Percentiles rank a stretch among this genome's conserved stretches.
Evolutionary conservation across 2,113 vertebrate species (phyloP).

Genomic region (Podilymbus podiceps): DNA sequence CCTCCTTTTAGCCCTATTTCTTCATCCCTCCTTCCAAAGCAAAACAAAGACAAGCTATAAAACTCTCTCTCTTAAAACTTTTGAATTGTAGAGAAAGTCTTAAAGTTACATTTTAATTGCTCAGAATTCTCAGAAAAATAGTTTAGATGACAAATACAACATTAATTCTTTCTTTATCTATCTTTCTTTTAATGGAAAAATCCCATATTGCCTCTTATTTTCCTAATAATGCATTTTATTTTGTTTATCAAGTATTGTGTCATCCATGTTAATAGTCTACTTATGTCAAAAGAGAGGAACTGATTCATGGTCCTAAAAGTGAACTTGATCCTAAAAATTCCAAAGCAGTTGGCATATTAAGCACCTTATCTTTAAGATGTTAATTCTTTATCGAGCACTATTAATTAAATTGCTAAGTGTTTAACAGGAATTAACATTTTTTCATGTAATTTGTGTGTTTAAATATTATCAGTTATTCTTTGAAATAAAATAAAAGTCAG

Average conservation of each 20-base stretch:
- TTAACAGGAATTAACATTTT: neutral
- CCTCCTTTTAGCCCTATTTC: neutral
- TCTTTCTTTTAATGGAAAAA: neutral
- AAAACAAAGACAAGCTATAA: neutral
- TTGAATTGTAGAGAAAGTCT: neutral
- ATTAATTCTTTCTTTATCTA: neutral
- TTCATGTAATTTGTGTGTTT: neutral
- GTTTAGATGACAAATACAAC: neutral
- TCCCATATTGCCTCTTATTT: neutral
- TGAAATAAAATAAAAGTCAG: neutral
- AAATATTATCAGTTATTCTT: neutral
- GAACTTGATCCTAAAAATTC: neutral
- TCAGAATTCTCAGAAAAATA: neutral
- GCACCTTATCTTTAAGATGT: neutral
- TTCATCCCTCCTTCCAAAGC: neutral
- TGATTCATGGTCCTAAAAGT: neutral
- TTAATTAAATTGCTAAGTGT: neutral
- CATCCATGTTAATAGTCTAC: neutral
- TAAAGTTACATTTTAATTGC: neutral
- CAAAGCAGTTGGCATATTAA: neutral
- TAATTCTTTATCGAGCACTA: neutral
- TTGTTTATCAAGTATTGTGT: neutral
- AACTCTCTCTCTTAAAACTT: neutral
- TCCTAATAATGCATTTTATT: neutral
- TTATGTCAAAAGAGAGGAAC: neutral